These are phyloP conservation scores for Mallateleia sp. DNA, from an alignment of 2,888 invertebrate species.

Conservation along the genomic window DNA sequence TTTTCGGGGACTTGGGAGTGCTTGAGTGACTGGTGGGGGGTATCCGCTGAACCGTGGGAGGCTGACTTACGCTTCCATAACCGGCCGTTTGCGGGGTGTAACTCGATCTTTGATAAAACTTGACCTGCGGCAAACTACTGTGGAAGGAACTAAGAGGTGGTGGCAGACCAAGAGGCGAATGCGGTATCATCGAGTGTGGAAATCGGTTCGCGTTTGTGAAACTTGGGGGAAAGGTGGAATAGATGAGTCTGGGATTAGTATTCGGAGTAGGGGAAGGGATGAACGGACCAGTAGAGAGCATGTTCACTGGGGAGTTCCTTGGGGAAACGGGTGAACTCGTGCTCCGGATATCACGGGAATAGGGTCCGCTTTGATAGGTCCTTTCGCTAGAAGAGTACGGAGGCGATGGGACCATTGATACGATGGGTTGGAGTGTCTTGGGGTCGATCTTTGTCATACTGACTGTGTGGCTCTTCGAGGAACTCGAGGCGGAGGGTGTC, in stretches of 20 bases:
- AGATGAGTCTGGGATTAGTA: constrained; percentile 87
- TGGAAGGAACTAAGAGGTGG: constrained; percentile 88
- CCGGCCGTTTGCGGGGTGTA: constrained; percentile 86
- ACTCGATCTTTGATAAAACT: constrained; percentile 87
- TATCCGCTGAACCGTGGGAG: constrained; percentile 87
- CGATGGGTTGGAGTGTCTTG: constrained; percentile 90
- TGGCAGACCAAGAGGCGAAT: constrained; percentile 87
- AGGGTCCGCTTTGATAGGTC: constrained; percentile 86
- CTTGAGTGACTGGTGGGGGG: constrained; percentile 86
- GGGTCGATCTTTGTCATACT: constrained; percentile 91
- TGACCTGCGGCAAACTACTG: constrained; percentile 88
- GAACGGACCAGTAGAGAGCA: constrained; percentile 89
- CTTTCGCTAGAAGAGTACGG: constrained; percentile 87
- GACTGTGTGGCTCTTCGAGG: constrained; percentile 79
- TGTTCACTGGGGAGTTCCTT: constrained; percentile 88
- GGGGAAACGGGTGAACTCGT: constrained; percentile 87
- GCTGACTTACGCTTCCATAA: constrained; percentile 81
- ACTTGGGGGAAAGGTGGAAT: constrained; percentile 86
- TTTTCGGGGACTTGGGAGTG: constrained; percentile 84
- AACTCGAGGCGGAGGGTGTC: constrained; percentile 50
- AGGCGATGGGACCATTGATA: constrained; percentile 84
- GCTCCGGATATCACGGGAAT: constrained; percentile 85
- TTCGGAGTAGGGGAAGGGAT: constrained; percentile 89
- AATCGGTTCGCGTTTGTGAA: constrained; percentile 85
- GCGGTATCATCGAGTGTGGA: constrained; percentile 86